Evolutionary conservation across 2,797 vertebrate species (phyloP).

Genomic region (Chromis chromis): DNA sequence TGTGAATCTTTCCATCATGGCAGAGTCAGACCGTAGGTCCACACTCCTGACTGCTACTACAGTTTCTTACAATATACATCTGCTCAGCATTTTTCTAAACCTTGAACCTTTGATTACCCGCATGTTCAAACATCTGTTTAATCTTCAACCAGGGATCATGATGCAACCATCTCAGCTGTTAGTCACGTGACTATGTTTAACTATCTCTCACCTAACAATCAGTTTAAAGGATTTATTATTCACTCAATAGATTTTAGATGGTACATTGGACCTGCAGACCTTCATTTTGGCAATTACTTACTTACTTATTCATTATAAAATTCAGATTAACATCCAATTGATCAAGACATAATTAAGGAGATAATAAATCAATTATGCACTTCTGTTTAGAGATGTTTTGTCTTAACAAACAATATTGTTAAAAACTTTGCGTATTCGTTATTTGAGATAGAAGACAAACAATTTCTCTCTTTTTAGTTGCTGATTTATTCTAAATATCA

Average conservation of each 20-base stretch:
- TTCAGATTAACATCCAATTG: slow-evolving; percentile 10
- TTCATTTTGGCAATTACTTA: not conserved
- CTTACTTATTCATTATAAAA: not conserved
- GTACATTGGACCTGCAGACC: too few species aligned
- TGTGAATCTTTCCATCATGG: slow-evolving; percentile 51
- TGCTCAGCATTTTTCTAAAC: slow-evolving; percentile 53
- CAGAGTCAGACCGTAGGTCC: not conserved
- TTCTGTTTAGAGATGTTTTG: not conserved
- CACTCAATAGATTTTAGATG: not conserved
- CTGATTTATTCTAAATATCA: too few species aligned
- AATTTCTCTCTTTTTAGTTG: too few species aligned
- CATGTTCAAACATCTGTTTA: slow-evolving; percentile 44
- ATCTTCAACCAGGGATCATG: slow-evolving; percentile 62
- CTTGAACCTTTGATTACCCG: slow-evolving; percentile 40
- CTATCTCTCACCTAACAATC: not conserved
- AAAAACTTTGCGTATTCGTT: too few species aligned
- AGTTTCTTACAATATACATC: not conserved
- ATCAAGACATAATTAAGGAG: not conserved
- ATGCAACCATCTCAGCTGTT: not conserved
- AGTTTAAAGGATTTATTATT: not conserved
- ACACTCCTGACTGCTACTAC: not conserved
- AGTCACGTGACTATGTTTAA: slow-evolving; percentile 16
- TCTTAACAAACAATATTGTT: not conserved
- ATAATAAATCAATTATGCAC: not conserved
- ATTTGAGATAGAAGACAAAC: too few species aligned